These are phyloP conservation scores for Trisateles emortualis DNA, from an alignment of 2,888 invertebrate species.

Conservation along the genomic window DNA sequence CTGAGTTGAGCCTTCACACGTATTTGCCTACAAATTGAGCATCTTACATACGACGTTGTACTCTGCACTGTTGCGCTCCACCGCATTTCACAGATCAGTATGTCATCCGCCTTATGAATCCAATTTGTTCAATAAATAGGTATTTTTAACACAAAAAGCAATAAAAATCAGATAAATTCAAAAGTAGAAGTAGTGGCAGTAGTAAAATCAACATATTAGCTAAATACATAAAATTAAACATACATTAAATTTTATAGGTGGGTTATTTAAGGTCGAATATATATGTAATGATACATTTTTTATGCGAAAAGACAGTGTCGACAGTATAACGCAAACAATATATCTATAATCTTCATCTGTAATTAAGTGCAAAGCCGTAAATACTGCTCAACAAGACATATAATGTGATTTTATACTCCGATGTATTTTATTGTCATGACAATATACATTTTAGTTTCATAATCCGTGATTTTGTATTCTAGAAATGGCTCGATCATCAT, in stretches of 20 bases:
- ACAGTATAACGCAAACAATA: constrained; percentile 2
- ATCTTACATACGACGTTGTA: too few relatives aligned
- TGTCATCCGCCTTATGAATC: neutral
- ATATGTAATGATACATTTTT: constrained; percentile 6
- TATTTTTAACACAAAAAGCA: constrained; percentile 2
- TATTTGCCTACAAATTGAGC: too few relatives aligned
- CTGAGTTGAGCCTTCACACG: too few relatives aligned
- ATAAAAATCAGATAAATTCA: constrained; percentile 2
- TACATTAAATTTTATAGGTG: constrained; percentile 11
- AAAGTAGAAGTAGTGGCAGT: neutral
- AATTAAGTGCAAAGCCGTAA: constrained; percentile 15
- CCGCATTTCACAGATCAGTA: too few relatives aligned
- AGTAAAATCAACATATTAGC: constrained; percentile 2
- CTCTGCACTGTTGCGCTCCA: too few relatives aligned
- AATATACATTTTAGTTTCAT: constrained; percentile 7
- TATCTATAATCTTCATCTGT: neutral
- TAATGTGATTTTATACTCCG: neutral
- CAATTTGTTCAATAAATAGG: constrained; percentile 8
- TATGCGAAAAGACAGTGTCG: constrained; percentile 2
- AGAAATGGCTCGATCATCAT: neutral
- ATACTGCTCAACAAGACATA: constrained; percentile 8
- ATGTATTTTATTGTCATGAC: constrained; percentile 6
- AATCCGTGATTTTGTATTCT: neutral
- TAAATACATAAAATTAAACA: constrained; percentile 2
- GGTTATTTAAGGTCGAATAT: constrained; percentile 6